Conservation (phyloP, 2,797 vertebrate species). For the Sciurus carolinensis region DNA sequence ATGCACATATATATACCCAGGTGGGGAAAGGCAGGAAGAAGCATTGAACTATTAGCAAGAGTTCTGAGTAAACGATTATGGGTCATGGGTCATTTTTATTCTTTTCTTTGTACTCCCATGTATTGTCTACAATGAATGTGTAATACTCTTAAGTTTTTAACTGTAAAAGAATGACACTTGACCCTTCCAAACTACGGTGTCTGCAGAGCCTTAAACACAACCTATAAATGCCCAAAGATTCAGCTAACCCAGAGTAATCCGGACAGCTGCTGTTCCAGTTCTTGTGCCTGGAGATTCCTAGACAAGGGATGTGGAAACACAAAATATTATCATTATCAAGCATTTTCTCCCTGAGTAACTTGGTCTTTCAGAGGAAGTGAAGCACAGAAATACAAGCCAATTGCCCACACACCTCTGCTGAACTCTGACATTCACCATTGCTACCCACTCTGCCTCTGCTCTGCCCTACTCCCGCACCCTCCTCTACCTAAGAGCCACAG, state of each 20-base stretch:
- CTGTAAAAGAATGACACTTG: conserved; percentile 30
- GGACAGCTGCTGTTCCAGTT: conserved; percentile 46
- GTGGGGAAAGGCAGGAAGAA: neutral
- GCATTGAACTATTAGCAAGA: neutral
- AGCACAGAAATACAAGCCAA: conserved; percentile 64
- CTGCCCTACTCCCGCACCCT: neutral
- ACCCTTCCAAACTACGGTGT: neutral
- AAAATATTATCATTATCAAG: conserved; percentile 70
- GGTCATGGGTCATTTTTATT: neutral
- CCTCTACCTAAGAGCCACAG: neutral
- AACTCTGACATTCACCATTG: conserved; percentile 54
- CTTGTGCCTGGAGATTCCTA: conserved; percentile 52
- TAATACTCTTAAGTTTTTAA: conserved; percentile 54
- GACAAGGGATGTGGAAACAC: conserved; percentile 60
- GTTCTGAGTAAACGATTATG: neutral
- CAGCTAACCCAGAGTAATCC: conserved; percentile 17
- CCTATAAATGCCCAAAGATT: conserved; percentile 50
- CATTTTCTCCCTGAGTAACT: conserved; percentile 58
- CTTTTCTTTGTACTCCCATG: neutral
- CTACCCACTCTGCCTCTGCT: neutral
- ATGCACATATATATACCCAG: neutral
- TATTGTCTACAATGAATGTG: conserved; percentile 1
- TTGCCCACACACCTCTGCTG: conserved; percentile 51
- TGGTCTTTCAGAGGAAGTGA: conserved; percentile 71
- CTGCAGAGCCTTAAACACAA: conserved; percentile 61